Evolutionary conservation across 2,113 vertebrate species (phyloP).

Genomic region (Mus pahari): DNA sequence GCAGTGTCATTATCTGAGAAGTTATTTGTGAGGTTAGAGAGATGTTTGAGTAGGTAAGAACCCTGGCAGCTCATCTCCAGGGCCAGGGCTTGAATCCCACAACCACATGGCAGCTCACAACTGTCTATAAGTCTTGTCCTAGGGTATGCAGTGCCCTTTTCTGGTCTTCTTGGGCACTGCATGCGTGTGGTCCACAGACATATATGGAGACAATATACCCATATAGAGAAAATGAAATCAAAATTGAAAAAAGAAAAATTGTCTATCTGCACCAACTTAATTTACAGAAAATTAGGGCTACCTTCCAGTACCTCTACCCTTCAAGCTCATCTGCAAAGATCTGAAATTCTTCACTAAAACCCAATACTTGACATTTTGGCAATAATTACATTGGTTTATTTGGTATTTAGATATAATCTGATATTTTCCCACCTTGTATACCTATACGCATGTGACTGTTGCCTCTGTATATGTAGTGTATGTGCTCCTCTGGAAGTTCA

Average conservation of each 20-base stretch:
- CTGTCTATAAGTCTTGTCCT: neutral
- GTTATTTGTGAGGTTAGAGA: neutral
- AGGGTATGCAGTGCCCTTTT: neutral
- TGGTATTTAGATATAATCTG: neutral
- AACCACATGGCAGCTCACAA: neutral
- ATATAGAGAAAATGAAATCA: neutral
- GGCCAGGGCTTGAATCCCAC: neutral
- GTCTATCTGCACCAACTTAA: neutral
- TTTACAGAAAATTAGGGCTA: neutral
- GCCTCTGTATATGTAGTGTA: neutral
- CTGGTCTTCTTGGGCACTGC: neutral
- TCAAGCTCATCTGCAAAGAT: constrained; percentile 27
- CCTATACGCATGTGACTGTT: neutral
- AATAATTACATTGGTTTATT: constrained; percentile 17
- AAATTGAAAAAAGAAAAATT: neutral
- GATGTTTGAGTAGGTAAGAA: neutral
- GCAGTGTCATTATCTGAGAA: constrained; percentile 30
- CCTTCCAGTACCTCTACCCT: neutral
- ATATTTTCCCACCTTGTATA: neutral
- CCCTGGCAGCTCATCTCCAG: neutral
- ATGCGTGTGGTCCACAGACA: neutral
- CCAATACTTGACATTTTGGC: neutral
- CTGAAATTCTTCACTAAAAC: constrained; percentile 13
- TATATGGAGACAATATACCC: neutral
- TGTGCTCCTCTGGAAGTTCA: neutral